Base-by-base conservation (phyloP, 2,888 invertebrate species). In the Phragmatobia fuliginosa region DNA sequence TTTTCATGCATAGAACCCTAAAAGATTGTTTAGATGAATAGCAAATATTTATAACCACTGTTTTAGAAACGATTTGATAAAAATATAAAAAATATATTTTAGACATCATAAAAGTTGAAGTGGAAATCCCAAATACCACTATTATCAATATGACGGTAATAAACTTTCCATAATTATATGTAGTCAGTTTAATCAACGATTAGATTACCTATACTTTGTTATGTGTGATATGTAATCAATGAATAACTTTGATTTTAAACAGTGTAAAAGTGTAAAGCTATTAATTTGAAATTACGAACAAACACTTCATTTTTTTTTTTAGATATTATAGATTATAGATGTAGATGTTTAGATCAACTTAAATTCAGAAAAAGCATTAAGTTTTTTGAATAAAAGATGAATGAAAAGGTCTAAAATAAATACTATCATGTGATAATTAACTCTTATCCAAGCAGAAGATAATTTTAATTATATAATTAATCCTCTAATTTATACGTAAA, bases 41-140 rank as follows among this genome's bases (percentile, higher is more conserved):
- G 70, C 52, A 73, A 62, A 72, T 78, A 76, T 78, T 75, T 78
- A 81, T 71, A 74, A 75, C 76, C 76, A 78, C 80, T 73, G 77
- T 73, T 79, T 71, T 70, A 71, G 56, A 72, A 25, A 31, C n/a
- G 32, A 66, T 4, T 0, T 5, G 41, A 41, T 21, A 41, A 66
- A 71, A 59, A 74, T 71, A 56, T 36, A 72, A 64, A 68, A 38
- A 49, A 49, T 25, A 14, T 14, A 70, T 75, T 74, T 71, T 65
- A 56, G 4, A 8, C 67, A 33, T 59, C 62, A 56, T 81, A 81
- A 81, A 82, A 67, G 41, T 69, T 18, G 41, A 80, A 82, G 75
- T 73, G n/a, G 78, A 65, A 67, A 82, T 72, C 67, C 66, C 64
- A 72, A 77, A 82, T 76, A 71, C 75, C 72, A 52, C 64, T 10